These are phyloP conservation scores for Emmelina monodactyla DNA, from an alignment of 2,888 invertebrate genomes.

Conservation along the genomic window DNA sequence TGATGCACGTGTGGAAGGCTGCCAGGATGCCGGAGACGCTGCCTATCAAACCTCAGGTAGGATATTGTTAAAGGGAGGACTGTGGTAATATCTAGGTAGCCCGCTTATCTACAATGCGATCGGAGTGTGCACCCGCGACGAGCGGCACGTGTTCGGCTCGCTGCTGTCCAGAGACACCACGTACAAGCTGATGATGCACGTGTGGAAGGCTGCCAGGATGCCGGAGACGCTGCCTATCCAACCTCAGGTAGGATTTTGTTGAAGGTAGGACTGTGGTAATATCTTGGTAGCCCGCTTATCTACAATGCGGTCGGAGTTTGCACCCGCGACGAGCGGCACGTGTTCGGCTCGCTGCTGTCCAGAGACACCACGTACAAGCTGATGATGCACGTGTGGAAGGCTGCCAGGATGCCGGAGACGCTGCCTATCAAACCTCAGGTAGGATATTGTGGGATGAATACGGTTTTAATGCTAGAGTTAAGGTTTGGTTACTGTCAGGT, in stretches of 20 bases:
- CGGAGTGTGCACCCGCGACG: slow-evolving; percentile 82
- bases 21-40: slow-evolving; percentile 52
- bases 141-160: slow-evolving; percentile 90
- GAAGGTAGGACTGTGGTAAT: too few relatives aligned
- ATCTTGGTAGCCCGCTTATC: too few relatives aligned
- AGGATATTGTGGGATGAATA: too few relatives aligned
- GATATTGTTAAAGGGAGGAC: too few relatives aligned
- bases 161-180: slow-evolving; percentile 89
- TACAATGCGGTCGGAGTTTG: slow-evolving; percentile 92
- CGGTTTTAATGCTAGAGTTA: too few relatives aligned
- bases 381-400: slow-evolving; percentile 86
- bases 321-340: slow-evolving; percentile 83
- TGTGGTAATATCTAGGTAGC: too few relatives aligned
- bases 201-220: slow-evolving; percentile 75
- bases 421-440: too few relatives aligned
- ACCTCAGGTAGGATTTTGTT: too few relatives aligned
- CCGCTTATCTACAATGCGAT: too few relatives aligned
- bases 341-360: slow-evolving; percentile 90
- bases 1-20: slow-evolving; percentile 85
- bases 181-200: slow-evolving; percentile 84
- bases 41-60: too few relatives aligned
- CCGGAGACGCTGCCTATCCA: too few relatives aligned
- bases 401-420: slow-evolving; percentile 59
- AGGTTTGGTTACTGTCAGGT: too few relatives aligned
- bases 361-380: slow-evolving; percentile 87